phyloP scores from a whole-genome alignment of 2,113 vertebrate species.

The Suricata suricatta region DNA sequence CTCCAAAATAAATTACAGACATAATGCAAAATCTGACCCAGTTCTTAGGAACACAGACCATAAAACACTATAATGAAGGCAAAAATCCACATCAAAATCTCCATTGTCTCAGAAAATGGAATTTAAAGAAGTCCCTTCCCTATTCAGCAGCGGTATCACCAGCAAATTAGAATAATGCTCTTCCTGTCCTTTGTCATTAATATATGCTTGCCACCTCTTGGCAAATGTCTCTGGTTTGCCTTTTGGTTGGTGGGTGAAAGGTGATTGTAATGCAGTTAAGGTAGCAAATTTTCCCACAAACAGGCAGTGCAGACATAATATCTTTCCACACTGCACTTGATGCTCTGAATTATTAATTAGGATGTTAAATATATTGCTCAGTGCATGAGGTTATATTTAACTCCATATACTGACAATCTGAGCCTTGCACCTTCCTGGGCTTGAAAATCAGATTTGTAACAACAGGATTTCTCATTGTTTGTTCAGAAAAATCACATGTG shows the following conservation, averaged over 20 bases:
- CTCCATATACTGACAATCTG: not conserved
- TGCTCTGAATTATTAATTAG: conserved; percentile 70
- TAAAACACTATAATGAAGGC: conserved; percentile 61
- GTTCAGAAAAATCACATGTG: not conserved
- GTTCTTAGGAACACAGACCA: conserved; percentile 50
- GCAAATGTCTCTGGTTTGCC: not conserved
- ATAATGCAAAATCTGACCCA: conserved; percentile 64
- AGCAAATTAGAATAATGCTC: conserved; percentile 2
- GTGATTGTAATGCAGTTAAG: not conserved
- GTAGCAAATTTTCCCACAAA: not conserved
- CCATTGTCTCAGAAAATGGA: conserved; percentile 32
- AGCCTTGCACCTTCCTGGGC: conserved; percentile 44
- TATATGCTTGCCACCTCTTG: not conserved
- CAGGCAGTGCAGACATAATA: not conserved
- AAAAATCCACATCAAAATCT: conserved; percentile 55
- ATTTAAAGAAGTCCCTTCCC: conserved; percentile 29
- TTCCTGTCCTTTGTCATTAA: conserved; percentile 1
- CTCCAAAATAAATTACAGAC: conserved; percentile 58
- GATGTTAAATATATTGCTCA: conserved; percentile 56
- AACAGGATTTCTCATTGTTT: conserved; percentile 48
- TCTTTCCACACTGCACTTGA: conserved; percentile 13
- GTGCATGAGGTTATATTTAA: conserved; percentile 68
- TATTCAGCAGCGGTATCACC: not conserved
- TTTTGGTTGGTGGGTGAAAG: not conserved
- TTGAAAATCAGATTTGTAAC: conserved; percentile 42